Evolutionary conservation across 1,140 invertebrate genomes (phyloP).

Genomic region (Grapholita molesta): DNA sequence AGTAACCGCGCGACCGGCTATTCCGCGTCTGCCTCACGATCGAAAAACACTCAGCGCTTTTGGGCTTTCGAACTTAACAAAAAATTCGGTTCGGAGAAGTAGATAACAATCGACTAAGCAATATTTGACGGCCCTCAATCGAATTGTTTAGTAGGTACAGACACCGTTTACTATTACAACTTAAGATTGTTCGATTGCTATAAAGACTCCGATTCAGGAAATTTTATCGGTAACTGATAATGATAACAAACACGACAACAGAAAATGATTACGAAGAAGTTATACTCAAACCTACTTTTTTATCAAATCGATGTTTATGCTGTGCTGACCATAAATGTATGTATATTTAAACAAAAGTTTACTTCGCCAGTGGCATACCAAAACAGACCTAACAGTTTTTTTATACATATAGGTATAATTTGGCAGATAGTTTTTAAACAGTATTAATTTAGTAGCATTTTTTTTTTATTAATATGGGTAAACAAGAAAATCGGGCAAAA

Average conservation of each 20-base stretch:
- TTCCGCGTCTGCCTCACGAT: conserved; percentile 26
- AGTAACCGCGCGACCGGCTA: conserved; percentile 24
- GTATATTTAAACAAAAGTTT: too few relatives aligned
- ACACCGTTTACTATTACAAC: neutral
- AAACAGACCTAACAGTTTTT: too few relatives aligned
- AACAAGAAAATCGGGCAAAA: too few relatives aligned
- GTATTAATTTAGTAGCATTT: too few relatives aligned
- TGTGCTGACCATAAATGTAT: neutral
- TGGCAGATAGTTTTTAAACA: too few relatives aligned
- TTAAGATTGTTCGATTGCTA: conserved; percentile 24
- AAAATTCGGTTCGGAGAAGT: neutral
- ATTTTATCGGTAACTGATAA: conserved; percentile 32
- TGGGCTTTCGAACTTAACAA: neutral
- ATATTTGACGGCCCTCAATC: neutral
- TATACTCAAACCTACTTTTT: conserved; percentile 19
- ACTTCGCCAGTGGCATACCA: too few relatives aligned
- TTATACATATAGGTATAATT: conserved; percentile 60
- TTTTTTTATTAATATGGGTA: too few relatives aligned
- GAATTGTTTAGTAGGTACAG: neutral
- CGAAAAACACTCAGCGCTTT: neutral
- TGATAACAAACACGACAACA: conserved; percentile 27
- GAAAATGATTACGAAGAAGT: conserved; percentile 46
- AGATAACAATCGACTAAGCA: neutral
- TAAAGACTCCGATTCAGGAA: conserved; percentile 53
- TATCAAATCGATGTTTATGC: neutral